Evolutionary conservation across 1,140 invertebrate species (phyloP).

Genomic region (Physella acuta): DNA sequence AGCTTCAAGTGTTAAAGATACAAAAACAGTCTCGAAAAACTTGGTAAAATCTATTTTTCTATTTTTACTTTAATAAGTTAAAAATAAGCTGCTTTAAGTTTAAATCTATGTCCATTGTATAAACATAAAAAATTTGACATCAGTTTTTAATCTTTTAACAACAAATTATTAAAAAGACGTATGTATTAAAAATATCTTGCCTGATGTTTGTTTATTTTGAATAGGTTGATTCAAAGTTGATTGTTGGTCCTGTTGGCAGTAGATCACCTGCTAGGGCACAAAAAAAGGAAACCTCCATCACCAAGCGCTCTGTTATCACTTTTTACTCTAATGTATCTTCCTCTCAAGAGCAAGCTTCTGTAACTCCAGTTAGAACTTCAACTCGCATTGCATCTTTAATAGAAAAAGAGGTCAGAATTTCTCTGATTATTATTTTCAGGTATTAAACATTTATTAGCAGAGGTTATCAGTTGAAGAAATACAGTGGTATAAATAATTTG

Average conservation of each 20-base stretch:
- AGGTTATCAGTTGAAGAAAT: background rate
- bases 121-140: no score
- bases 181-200: no score
- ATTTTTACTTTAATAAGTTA: background rate
- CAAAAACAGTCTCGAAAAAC: no score
- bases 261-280: conserved; percentile 29
- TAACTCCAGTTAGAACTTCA: conserved; percentile 45
- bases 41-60: no score
- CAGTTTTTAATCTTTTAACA: no score
- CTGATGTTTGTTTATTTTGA: no score
- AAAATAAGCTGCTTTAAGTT: background rate
- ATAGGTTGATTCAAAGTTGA: no score
- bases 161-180: no score
- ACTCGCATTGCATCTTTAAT: conserved; percentile 35
- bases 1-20: conserved; percentile 22
- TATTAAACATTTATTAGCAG: background rate
- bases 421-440: background rate
- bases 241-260: no score
- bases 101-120: no score
- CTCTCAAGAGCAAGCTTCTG: conserved; percentile 28
- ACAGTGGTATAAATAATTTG: background rate
- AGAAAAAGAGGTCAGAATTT: conserved; percentile 20
- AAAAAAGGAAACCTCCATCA: conserved; percentile 15
- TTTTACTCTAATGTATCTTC: conserved; percentile 10
- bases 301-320: background rate